phyloP scores from a whole-genome alignment of 2,797 vertebrate genomes.

The Propithecus deckenii region DNA sequence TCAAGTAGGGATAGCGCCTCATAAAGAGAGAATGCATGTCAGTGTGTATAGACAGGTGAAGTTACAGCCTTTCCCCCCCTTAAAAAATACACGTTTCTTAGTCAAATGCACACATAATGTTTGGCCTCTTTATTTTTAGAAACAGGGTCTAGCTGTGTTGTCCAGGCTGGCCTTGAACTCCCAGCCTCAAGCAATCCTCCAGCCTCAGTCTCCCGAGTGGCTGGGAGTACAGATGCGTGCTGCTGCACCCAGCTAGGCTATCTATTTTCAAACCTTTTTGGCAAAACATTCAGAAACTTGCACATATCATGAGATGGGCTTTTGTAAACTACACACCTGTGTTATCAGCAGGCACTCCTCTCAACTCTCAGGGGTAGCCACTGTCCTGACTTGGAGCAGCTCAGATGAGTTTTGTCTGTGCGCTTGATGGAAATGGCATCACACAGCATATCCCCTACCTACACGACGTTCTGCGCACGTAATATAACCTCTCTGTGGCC shows the following conservation, averaged over 20 bases:
- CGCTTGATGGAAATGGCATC: not conserved
- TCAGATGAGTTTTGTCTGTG: not conserved
- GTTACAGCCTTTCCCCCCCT: not conserved
- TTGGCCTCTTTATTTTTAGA: not conserved
- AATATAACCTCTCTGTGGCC: not conserved
- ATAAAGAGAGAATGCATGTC: not conserved
- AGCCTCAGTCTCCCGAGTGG: not conserved
- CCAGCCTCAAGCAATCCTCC: not conserved
- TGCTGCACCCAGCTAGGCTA: not conserved
- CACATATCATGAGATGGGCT: not conserved
- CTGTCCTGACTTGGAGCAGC: not conserved
- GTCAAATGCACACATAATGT: not conserved
- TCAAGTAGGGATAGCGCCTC: not conserved
- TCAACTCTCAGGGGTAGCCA: not conserved
- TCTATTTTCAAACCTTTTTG: not conserved
- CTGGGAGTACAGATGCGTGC: not conserved
- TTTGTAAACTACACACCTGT: not conserved
- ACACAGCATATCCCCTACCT: not conserved
- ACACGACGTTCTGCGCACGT: not conserved
- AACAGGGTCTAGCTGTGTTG: not conserved
- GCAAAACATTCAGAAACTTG: not conserved
- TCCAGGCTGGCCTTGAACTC: not conserved
- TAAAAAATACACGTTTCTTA: not conserved
- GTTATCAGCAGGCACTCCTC: not conserved
- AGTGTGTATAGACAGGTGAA: not conserved